These are phyloP conservation scores for Turritopsis rubra DNA, from an alignment of 30 jellyfish, hydroid and myxozoan genomes.

Conservation along the genomic window DNA sequence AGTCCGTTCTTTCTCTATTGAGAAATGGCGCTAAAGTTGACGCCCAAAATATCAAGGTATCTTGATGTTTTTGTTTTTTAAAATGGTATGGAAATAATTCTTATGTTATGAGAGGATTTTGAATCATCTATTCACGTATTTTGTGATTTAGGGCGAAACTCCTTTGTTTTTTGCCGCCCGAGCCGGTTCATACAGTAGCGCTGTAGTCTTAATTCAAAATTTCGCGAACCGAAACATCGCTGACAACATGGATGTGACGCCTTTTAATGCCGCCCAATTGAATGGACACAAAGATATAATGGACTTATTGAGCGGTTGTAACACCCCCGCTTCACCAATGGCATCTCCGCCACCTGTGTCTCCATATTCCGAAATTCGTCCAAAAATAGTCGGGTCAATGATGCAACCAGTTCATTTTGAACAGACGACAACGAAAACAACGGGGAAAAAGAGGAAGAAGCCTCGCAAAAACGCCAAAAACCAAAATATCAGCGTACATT, in stretches of 20 bases:
- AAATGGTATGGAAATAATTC: not conserved
- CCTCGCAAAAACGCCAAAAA: conserved; percentile 3
- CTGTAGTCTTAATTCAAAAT: conserved; percentile 49
- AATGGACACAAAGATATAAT: conserved; percentile 72
- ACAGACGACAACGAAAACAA: not conserved
- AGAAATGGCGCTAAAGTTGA: conserved; percentile 77
- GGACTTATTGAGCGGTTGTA: conserved; percentile 62
- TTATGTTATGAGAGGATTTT: not conserved
- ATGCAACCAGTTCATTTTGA: not conserved
- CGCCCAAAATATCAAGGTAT: conserved; percentile 76
- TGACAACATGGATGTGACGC: conserved; percentile 74
- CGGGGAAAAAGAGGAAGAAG: not conserved
- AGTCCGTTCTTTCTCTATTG: conserved; percentile 49
- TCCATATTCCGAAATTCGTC: conserved; percentile 6
- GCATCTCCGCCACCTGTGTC: conserved; percentile 70
- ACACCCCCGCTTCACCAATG: conserved; percentile 67
- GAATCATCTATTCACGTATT: not conserved
- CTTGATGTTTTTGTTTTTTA: not conserved
- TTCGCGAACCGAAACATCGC: conserved; percentile 79
- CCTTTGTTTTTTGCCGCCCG: conserved; percentile 85
- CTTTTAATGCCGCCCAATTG: conserved; percentile 60
- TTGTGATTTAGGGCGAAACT: conserved; percentile 56
- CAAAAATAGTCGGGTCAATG: not conserved
- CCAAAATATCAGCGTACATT: not conserved
- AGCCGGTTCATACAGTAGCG: conserved; percentile 60